phyloP scores from a whole-genome alignment of 2,797 vertebrate species.

The Hipposideros larvatus region DNA sequence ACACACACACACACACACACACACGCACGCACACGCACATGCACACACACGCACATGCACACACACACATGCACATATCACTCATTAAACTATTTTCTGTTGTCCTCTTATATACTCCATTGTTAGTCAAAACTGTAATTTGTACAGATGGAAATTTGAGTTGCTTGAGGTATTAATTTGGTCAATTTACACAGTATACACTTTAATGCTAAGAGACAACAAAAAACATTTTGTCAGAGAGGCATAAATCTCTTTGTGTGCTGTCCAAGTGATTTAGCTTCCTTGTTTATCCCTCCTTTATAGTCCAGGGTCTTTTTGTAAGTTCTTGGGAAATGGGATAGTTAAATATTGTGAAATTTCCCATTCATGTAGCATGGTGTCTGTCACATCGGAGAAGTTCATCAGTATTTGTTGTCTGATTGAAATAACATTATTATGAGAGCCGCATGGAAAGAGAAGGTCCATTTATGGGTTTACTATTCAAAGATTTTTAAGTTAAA shows the following conservation, averaged over 20 bases:
- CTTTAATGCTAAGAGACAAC: not conserved
- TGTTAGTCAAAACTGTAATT: not conserved
- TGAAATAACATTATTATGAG: not conserved
- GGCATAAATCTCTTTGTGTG: not conserved
- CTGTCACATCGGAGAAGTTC: not conserved
- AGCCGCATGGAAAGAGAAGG: not conserved
- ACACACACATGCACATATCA: too few relatives aligned
- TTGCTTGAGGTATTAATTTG: slow-evolving; percentile 12
- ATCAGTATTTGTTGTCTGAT: not conserved
- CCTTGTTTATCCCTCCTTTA: not conserved
- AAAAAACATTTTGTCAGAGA: not conserved
- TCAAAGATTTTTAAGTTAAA: not conserved
- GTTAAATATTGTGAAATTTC: not conserved
- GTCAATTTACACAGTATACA: not conserved
- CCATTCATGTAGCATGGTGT: not conserved
- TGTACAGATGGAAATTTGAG: slow-evolving; percentile 47
- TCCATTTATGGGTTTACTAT: not conserved
- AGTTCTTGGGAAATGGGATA: slow-evolving; percentile 50
- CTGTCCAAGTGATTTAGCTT: not conserved
- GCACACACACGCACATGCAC: too few relatives aligned
- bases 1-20: too few relatives aligned
- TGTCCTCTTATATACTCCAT: not conserved
- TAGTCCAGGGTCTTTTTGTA: not conserved
- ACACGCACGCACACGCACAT: not conserved
- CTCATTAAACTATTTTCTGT: not conserved